Evolutionary conservation across 2,113 vertebrate genomes (phyloP).

Genomic region (Capreolus pygargus): DNA sequence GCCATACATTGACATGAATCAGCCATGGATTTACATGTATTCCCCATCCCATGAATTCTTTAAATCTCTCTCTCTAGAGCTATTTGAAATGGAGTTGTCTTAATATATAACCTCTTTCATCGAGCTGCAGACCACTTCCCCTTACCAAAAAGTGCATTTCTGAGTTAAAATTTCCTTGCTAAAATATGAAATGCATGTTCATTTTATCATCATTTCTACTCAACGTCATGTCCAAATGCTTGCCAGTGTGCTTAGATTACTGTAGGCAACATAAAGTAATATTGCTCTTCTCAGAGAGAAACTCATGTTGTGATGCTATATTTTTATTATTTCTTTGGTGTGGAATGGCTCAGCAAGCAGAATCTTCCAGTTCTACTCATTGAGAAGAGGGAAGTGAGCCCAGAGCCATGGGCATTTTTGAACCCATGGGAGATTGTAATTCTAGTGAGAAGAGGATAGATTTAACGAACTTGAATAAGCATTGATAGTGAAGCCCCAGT

Average conservation of each 20-base stretch:
- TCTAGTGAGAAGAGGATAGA: slow-evolving; percentile 30
- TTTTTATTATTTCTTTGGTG: slow-evolving; percentile 14
- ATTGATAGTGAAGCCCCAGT: background rate
- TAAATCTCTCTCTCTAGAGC: slow-evolving; percentile 40
- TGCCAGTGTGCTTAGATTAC: background rate
- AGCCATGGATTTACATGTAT: too few relatives aligned
- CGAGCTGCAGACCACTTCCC: background rate
- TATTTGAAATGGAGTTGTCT: background rate
- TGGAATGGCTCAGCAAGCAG: background rate
- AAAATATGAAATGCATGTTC: background rate
- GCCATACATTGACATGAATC: too few relatives aligned
- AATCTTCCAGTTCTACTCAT: slow-evolving; percentile 27
- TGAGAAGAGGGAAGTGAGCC: slow-evolving; percentile 1
- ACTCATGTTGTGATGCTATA: background rate
- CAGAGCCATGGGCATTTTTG: slow-evolving; percentile 28
- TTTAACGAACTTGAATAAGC: background rate
- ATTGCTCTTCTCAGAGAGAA: background rate
- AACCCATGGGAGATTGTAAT: background rate
- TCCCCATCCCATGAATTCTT: background rate
- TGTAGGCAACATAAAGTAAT: slow-evolving; percentile 8
- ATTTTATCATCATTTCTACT: background rate
- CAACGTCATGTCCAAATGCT: background rate
- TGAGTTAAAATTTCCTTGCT: background rate
- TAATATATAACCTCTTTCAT: background rate
- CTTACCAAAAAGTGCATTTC: slow-evolving; percentile 9